A percentile compares a stretch with the other conserved stretches of the same genome.
Evolutionary conservation across 2,797 vertebrate species (phyloP).

Genomic region (Sparus aurata): DNA sequence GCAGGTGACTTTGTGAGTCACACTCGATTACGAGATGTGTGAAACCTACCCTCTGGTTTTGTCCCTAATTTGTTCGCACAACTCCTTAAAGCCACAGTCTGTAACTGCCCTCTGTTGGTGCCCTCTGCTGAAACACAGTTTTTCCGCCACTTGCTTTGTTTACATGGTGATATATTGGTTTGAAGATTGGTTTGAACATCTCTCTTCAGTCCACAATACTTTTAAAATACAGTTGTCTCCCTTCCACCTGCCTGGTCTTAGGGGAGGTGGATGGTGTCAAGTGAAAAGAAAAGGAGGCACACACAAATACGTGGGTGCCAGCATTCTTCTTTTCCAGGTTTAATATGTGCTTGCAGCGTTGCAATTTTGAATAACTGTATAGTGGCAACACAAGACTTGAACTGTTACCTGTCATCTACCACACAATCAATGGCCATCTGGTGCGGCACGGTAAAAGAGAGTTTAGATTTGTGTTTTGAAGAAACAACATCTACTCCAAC

Average conservation of each 20-base stretch:
- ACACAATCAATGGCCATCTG: background rate
- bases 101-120: conserved; percentile 44
- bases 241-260: background rate
- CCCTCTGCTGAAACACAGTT: conserved; percentile 25
- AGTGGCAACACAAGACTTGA: background rate
- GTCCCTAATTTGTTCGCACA: conserved; percentile 37
- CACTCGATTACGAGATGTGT: conserved; percentile 26
- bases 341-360: conserved; percentile 10
- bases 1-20: conserved; percentile 35
- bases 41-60: conserved; percentile 36
- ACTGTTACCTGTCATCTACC: conserved; percentile 1
- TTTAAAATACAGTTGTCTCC: conserved; percentile 43
- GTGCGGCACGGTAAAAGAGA: background rate
- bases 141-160: conserved; percentile 41
- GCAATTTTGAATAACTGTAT: background rate
- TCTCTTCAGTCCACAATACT: conserved; percentile 29
- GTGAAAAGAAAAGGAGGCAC: background rate
- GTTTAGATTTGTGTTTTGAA: conserved; percentile 1
- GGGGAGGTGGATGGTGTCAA: conserved; percentile 5
- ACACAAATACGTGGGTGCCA: conserved; percentile 1
- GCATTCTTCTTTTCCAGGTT: background rate
- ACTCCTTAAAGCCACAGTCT: conserved; percentile 20
- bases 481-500: background rate
- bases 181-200: conserved; percentile 40
- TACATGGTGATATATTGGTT: conserved; percentile 57